phyloP scores from a whole-genome alignment of 2,888 invertebrate species.

The Melinaea marsaeus region DNA sequence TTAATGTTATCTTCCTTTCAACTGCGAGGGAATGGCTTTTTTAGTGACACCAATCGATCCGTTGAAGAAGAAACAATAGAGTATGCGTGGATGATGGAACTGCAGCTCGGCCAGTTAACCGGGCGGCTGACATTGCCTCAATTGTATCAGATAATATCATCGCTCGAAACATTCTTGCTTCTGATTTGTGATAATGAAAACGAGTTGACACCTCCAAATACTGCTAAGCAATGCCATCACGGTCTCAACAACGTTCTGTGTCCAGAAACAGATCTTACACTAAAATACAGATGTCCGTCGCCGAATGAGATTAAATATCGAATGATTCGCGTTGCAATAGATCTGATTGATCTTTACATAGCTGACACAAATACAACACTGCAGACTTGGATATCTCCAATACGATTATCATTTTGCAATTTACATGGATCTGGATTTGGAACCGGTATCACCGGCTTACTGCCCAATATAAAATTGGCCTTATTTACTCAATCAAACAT shows the following conservation, averaged over 20 bases:
- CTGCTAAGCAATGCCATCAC: conserved; percentile 87
- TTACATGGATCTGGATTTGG: conserved; percentile 95
- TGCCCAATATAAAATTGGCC: conserved; percentile 83
- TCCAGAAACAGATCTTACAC: conserved; percentile 81
- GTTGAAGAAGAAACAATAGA: conserved; percentile 97
- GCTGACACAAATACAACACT: conserved; percentile 93
- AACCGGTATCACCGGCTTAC: conserved; percentile 90
- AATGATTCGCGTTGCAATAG: conserved; percentile 92
- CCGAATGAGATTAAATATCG: conserved; percentile 94
- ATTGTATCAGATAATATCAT: conserved; percentile 90
- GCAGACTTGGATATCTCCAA: conserved; percentile 92
- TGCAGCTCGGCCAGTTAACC: conserved; percentile 94
- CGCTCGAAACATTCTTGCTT: conserved; percentile 91
- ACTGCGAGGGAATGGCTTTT: conserved; percentile 96
- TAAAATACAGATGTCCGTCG: conserved; percentile 87
- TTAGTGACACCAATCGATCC: conserved; percentile 93
- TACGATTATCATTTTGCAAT: conserved; percentile 94
- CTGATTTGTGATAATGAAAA: conserved; percentile 94
- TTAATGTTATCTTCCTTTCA: conserved; percentile 90
- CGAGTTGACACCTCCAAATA: conserved; percentile 88
- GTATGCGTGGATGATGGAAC: conserved; percentile 97
- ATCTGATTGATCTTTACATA: conserved; percentile 92
- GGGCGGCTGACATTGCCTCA: conserved; percentile 94
- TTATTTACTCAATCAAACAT: conserved; percentile 82
- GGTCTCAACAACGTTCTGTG: conserved; percentile 84